Evolutionary conservation across 2,113 vertebrate species (phyloP), one percentile per base, ranked within the genome.

Genomic region (Girardinichthys multiradiatus): DNA sequence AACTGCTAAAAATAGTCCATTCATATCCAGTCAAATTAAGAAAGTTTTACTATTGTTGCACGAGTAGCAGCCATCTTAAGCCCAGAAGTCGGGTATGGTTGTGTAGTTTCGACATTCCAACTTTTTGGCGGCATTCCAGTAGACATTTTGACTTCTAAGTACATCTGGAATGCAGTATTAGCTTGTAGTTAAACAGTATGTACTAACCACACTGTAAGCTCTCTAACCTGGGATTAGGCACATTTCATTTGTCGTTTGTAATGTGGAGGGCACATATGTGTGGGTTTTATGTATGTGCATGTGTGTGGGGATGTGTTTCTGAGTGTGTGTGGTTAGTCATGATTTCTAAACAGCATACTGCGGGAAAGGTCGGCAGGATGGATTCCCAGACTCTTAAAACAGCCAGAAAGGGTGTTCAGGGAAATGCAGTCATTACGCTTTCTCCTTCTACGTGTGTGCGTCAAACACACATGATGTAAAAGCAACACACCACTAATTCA

Each of bases 371-470:
- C 83, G 84, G 45, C 17, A 21, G 70, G 76, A 57, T 65, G 64
- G 51, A 91, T 89, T 93, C 85, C 63, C 84, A 89, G 80, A 84
- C 80, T 69, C 78, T 89, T 83, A 89, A 86, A n/a, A 85, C 45
- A 74, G 78, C 57, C 57, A 72, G 64, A 81, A 61, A 51, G 37
- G 35, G 64, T 37, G 5, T 84, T 84, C 26, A 64, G 26, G 59
- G 42, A 72, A 78, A 65, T 30, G 39, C 31, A 58, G 12, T 30
- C 8, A 0, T 68, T 48, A 28, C 4, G n/a, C 26, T 69, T 65
- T 72, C 64, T 74, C 57, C 61, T 61, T 57, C 19, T 45, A 54
- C 24, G 6, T 54, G 31, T 57, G 27, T 57, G 15, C 64, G 45
- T 17, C 57, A 30, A 27, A 31, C 30, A 3, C 5, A 7, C 17